Conservation (phyloP, 1,140 invertebrate species). For the Cotesia chilonis region DNA sequence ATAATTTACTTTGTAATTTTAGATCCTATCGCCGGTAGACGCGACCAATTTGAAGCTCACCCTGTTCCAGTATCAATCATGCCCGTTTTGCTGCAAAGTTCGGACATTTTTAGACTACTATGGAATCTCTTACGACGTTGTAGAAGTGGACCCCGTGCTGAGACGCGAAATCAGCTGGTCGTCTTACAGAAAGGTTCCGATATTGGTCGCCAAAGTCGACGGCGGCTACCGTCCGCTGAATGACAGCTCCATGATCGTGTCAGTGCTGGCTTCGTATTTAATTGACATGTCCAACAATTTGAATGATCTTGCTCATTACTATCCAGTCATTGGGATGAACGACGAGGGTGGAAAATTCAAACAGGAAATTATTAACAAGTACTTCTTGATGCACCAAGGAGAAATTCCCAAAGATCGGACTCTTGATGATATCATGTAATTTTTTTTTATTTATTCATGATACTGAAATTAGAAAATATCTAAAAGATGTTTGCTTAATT, state of each 20-base stretch:
- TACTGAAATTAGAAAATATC: too few species aligned
- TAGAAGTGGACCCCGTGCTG: conserved; percentile 96
- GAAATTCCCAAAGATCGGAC: conserved; percentile 65
- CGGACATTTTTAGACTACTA: conserved; percentile 92
- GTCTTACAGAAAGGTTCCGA: conserved; percentile 94
- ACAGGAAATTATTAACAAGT: conserved; percentile 90
- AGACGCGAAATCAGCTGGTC: conserved; percentile 94
- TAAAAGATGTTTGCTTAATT: not conserved
- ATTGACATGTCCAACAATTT: conserved; percentile 72
- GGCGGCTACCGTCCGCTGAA: conserved; percentile 84
- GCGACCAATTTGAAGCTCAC: conserved; percentile 82
- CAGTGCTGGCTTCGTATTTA: conserved; percentile 82
- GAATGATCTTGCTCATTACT: conserved; percentile 80
- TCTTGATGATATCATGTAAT: conserved; percentile 72
- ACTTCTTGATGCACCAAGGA: conserved; percentile 90
- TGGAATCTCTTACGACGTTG: conserved; percentile 93
- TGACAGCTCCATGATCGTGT: conserved; percentile 95
- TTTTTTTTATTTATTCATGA: conserved; percentile 1
- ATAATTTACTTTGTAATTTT: conserved; percentile 30
- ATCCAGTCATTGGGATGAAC: conserved; percentile 77
- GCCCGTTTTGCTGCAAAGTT: conserved; percentile 98
- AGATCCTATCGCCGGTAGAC: conserved; percentile 75
- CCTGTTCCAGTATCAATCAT: conserved; percentile 96
- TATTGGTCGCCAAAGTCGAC: conserved; percentile 81
- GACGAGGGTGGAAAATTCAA: conserved; percentile 76